phyloP scores from a whole-genome alignment of 2,888 invertebrate species.

The Acleris sparsana region DNA sequence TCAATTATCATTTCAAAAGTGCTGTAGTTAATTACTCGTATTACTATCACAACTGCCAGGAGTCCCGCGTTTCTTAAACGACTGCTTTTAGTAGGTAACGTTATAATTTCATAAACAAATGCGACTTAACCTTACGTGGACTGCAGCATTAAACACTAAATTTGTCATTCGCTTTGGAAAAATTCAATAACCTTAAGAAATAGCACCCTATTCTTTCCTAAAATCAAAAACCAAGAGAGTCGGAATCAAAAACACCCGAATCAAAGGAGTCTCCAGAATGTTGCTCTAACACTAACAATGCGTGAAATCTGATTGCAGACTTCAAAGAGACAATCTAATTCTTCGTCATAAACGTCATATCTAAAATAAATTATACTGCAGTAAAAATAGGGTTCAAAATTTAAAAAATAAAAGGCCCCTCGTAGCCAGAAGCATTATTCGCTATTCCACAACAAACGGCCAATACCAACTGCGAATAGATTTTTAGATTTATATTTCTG shows the following conservation, averaged over 20 bases:
- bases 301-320: slow-evolving; percentile 80
- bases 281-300: slow-evolving; percentile 78
- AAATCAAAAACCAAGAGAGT: slow-evolving; percentile 68
- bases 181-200: neutral
- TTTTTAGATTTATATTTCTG: neutral
- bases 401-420: slow-evolving; percentile 39
- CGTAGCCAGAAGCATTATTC: slow-evolving; percentile 46
- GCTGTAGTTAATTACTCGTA: too few species aligned
- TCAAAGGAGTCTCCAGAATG: slow-evolving; percentile 77
- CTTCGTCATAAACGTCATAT: slow-evolving; percentile 34
- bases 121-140: too few species aligned
- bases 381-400: slow-evolving; percentile 40
- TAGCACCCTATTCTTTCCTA: slow-evolving; percentile 45
- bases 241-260: slow-evolving; percentile 80
- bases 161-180: too few species aligned
- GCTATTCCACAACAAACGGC: slow-evolving; percentile 44
- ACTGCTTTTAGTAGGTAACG: too few species aligned
- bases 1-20: too few species aligned
- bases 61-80: too few species aligned
- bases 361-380: slow-evolving; percentile 37
- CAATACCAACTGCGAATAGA: slow-evolving; percentile 46
- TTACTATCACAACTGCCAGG: too few species aligned
- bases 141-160: too few species aligned
- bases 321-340: slow-evolving; percentile 67
- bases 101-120: too few species aligned